phyloP scores from a whole-genome alignment of 2,797 vertebrate genomes.

The Manis pentadactyla region DNA sequence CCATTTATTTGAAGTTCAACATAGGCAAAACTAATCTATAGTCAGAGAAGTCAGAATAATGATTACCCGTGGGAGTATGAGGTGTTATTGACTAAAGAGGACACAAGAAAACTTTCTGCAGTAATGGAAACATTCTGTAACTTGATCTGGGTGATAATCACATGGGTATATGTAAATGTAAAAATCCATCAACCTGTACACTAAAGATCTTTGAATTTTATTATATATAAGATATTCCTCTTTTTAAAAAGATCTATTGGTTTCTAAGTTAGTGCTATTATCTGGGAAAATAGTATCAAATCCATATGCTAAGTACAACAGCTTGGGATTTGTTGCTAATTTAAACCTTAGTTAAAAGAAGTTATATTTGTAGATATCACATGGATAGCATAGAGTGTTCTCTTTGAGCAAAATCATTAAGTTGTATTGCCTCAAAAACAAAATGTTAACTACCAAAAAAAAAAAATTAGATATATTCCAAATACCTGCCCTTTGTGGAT shows the following conservation, averaged over 20 bases:
- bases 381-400: slow-evolving; percentile 54
- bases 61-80: not conserved
- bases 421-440: not conserved
- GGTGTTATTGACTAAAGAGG: not conserved
- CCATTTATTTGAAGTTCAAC: not conserved
- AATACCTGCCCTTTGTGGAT: slow-evolving; percentile 13
- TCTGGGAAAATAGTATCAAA: slow-evolving; percentile 72
- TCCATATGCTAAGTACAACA: slow-evolving; percentile 50
- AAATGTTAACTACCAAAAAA: not conserved
- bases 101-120: not conserved
- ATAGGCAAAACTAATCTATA: not conserved
- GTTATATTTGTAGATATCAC: slow-evolving; percentile 75
- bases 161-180: not conserved
- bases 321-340: slow-evolving; percentile 71
- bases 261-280: slow-evolving; percentile 63
- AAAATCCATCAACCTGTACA: not conserved
- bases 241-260: slow-evolving; percentile 11
- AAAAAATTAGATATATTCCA: not conserved
- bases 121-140: not conserved
- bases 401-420: slow-evolving; percentile 16
- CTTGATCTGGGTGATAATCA: slow-evolving; percentile 10
- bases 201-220: slow-evolving; percentile 33
- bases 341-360: slow-evolving; percentile 79
- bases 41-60: not conserved
- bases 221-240: slow-evolving; percentile 12